A percentile compares a stretch with the other conserved stretches of the same genome.
Conservation (phyloP, 2,888 invertebrate genomes). For the Leucoma salicis region DNA sequence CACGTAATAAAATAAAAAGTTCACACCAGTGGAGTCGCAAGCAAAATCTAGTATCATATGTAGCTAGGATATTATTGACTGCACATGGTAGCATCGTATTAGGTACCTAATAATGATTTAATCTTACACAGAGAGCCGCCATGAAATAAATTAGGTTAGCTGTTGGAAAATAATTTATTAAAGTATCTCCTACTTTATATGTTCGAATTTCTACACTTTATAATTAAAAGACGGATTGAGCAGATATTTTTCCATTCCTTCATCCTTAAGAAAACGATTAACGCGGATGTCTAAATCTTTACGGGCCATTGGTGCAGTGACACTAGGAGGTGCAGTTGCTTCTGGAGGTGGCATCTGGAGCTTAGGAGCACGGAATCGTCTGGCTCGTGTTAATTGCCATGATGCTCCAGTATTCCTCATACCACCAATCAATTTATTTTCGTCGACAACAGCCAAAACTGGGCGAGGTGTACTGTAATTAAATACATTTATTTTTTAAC, state of each 20-base stretch:
- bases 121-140: too few species aligned
- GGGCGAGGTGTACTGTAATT: conserved; percentile 59
- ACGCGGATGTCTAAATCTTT: conserved; percentile 66
- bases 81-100: too few species aligned
- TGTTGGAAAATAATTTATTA: too few species aligned
- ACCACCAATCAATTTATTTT: conserved; percentile 43
- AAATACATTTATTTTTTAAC: too few species aligned
- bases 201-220: background rate
- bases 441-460: conserved; percentile 51
- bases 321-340: conserved; percentile 53
- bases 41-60: too few species aligned
- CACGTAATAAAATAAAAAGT: too few species aligned
- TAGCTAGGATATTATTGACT: too few species aligned
- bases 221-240: background rate
- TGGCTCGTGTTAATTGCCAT: conserved; percentile 70
- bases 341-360: conserved; percentile 53
- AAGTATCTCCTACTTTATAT: too few species aligned
- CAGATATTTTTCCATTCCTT: conserved; percentile 15
- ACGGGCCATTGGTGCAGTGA: conserved; percentile 56
- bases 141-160: too few species aligned
- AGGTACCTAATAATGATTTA: too few species aligned
- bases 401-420: conserved; percentile 57
- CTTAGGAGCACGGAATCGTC: conserved; percentile 61
- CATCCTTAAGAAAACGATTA: conserved; percentile 48
- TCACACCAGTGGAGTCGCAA: too few species aligned